Evolutionary conservation across 1,140 invertebrate genomes (phyloP).

Genomic region (Philotrypesis tridentata): DNA sequence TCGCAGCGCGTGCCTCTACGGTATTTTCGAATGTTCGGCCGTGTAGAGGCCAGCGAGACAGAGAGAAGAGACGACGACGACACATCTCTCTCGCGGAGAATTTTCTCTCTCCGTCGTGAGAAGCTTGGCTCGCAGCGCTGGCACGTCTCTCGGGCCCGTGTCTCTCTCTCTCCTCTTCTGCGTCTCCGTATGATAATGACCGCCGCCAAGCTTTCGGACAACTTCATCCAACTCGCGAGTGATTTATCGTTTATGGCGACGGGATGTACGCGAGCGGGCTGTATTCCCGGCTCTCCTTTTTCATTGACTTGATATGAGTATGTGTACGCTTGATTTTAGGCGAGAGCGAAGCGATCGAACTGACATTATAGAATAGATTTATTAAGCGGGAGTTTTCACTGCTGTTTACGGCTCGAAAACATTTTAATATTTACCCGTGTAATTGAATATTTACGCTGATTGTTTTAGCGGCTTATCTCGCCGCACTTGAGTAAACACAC

Average conservation of each 20-base stretch:
- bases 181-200: background rate
- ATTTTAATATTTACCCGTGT: too few relatives aligned
- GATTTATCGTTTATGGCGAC: slow-evolving; percentile 26
- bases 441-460: too few relatives aligned
- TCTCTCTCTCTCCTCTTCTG: too few relatives aligned
- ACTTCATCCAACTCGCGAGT: background rate
- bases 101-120: slow-evolving; percentile 49
- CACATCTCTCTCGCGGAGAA: slow-evolving; percentile 50
- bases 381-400: too few relatives aligned
- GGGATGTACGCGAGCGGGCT: background rate
- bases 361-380: too few relatives aligned
- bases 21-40: slow-evolving; percentile 56
- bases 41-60: background rate
- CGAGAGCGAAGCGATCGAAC: too few relatives aligned
- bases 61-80: slow-evolving; percentile 43
- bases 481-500: too few relatives aligned
- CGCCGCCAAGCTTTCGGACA: background rate
- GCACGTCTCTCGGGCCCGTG: slow-evolving; percentile 10
- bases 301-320: background rate
- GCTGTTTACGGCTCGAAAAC: too few relatives aligned
- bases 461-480: too few relatives aligned
- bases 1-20: slow-evolving; percentile 53
- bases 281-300: background rate
- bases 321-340: slow-evolving; percentile 24
- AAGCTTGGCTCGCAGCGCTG: slow-evolving; percentile 36